Percentiles rank a stretch among this genome's conserved stretches.
Conservation (phyloP, 2,113 vertebrate genomes). For the Forbesichthys agassizii region DNA sequence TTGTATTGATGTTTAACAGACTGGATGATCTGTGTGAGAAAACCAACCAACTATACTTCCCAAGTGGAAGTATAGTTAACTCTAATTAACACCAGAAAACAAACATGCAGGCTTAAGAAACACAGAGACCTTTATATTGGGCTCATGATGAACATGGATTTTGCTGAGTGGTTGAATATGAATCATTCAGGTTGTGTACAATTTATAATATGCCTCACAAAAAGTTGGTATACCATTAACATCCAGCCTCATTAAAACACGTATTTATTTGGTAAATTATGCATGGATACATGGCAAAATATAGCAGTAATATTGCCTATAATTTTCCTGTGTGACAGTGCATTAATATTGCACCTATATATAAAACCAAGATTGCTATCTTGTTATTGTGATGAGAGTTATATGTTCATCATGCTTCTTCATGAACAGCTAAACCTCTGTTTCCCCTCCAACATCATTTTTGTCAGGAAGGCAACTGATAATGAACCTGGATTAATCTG, state of each 20-base stretch:
- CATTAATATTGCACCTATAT: too few species aligned
- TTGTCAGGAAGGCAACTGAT: background rate
- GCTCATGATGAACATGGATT: slow-evolving; percentile 28
- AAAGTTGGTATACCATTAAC: background rate
- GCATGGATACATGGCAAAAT: too few species aligned
- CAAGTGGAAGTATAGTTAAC: too few species aligned
- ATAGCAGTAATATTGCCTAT: too few species aligned
- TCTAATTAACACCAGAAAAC: slow-evolving; percentile 6
- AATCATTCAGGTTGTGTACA: slow-evolving; percentile 27
- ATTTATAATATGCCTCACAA: slow-evolving; percentile 5
- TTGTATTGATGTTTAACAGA: background rate
- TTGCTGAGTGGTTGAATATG: slow-evolving; percentile 44
- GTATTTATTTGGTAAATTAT: too few species aligned
- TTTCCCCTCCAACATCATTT: background rate
- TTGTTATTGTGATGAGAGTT: too few species aligned
- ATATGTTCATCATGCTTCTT: too few species aligned
- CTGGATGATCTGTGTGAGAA: background rate
- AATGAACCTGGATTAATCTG: slow-evolving; percentile 10
- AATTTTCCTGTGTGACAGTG: too few species aligned
- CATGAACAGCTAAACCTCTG: too few species aligned
- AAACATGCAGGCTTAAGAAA: slow-evolving; percentile 35
- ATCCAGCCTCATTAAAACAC: background rate
- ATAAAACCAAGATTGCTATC: too few species aligned
- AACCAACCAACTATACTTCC: background rate
- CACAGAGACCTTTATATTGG: slow-evolving; percentile 17